Evolutionary conservation across 2,888 invertebrate species (phyloP), one percentile per base, ranked within the genome.

Genomic region (Tiphia femorata): DNA sequence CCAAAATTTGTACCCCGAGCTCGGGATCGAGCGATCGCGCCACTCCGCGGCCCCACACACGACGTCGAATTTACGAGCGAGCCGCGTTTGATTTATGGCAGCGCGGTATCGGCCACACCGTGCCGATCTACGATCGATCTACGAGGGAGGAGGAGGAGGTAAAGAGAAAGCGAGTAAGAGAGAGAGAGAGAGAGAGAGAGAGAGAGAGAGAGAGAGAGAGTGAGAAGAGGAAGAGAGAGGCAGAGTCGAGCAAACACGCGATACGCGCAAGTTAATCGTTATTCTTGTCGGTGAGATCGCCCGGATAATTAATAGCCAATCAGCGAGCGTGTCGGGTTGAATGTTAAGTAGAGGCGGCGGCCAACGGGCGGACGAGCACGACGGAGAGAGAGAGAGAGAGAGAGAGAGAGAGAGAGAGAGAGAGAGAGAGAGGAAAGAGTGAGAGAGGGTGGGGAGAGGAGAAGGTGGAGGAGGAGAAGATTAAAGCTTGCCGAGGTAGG

Each of bases 291-390:
- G 76, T 70, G 56, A 68, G 71, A 73, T 75, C 70, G 72, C 58
- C 62, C 67, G 75, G 78, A 77, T 78, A 78, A 78, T 78, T 78
- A 78, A 78, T 78, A 79, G 79, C 78, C 78, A 78, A 78, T 78
- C 78, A 78, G 65, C 72, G 72, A 70, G 59, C 71, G 70, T 70
- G 73, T 72, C 62, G 72, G 46, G 62, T 52, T 75, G 79, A 78
- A 78, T 78, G 75, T 70, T 77, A 78, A 78, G 72, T 67, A 71
- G 77, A 71, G 17, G 42, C 58, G 49, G 35, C 17, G 44, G 12
- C n/a, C 14, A 14, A 14, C 33, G 12, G 25, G 25, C 5, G 25
- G 6, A 25, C 6, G 6, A 25, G 25, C 25, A 25, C 6, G 25
- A 8, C 6, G 8, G 25, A n/a, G n/a, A n/a, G n/a, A n/a, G n/a